These are phyloP conservation scores for Mastigias papua DNA, from an alignment of 30 jellyfish, hydroid and myxozoan species.

Conservation along the genomic window DNA sequence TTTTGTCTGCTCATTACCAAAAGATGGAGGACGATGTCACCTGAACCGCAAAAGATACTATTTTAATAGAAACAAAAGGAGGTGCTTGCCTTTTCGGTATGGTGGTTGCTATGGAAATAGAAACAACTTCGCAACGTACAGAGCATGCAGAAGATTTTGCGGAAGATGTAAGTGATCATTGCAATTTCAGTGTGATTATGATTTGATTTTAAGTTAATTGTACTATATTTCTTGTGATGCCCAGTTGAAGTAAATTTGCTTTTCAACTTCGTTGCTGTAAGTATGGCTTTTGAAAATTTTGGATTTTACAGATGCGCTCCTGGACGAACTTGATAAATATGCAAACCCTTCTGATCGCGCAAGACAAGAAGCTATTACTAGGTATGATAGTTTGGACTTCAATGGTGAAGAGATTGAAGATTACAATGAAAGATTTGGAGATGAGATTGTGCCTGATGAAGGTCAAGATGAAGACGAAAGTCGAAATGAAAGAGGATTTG, in stretches of 20 bases:
- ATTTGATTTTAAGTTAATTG: not conserved
- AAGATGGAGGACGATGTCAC: constrained; percentile 6
- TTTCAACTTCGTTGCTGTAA: no score
- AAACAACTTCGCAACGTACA: constrained; percentile 20
- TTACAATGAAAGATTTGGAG: not conserved
- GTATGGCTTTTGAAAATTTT: no score
- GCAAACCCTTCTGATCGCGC: not conserved
- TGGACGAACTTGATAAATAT: not conserved
- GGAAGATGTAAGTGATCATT: not conserved
- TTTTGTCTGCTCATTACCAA: constrained; percentile 35
- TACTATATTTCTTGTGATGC: no score
- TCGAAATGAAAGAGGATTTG: not conserved
- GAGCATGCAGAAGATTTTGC: not conserved
- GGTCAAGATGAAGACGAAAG: not conserved
- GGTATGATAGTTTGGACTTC: not conserved
- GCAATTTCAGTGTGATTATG: not conserved
- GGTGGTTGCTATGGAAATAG: constrained; percentile 24
- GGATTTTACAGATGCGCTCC: constrained; percentile 3
- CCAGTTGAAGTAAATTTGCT: no score
- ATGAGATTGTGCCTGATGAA: not conserved
- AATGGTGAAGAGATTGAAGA: not conserved
- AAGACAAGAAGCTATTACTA: not conserved
- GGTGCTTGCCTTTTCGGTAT: constrained; percentile 13
- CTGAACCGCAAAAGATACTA: constrained; percentile 5
- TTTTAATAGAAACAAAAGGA: constrained; percentile 14